Evolutionary conservation across 2,888 invertebrate genomes (phyloP), one percentile per base, ranked within the genome.

Genomic region (Drosophila affinis): DNA sequence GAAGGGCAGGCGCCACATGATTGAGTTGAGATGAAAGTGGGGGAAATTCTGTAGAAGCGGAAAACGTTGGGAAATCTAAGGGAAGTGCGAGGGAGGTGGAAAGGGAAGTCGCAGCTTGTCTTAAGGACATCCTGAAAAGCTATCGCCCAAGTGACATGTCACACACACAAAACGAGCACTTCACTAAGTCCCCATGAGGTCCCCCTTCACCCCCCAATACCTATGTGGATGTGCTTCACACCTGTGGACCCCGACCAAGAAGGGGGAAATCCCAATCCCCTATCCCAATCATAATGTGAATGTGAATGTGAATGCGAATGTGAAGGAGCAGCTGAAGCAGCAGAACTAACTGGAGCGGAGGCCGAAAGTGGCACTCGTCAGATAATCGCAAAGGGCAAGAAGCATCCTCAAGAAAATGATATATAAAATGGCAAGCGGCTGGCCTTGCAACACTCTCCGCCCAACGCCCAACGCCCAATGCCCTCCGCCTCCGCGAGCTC

Each of bases 301-400:
- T 34, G 34, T 1, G 32, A 32, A 32, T 32, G 32, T 10, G 24
- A 24, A 24, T 32, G 32, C 3, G 32, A 32, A 10, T 14, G 12
- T 34, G 34, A 34, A 34, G 39, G 6, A 45, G 49, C 58, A 34
- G 56, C n/a, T 51, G n/a, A 17, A 14, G 39, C 39, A 39, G n/a
- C 7, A 39, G 39, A 39, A 39, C 39, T n/a, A 39, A 39, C 39
- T 39, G 39, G n/a, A 39, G 58, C 24, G 45, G 48, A 32, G 61
- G 65, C 47, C 71, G 67, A 48, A 45, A 64, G 78, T 68, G 60
- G 55, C 76, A 82, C 79, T 86, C 69, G 87, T 69, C 82, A 72
- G 83, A 78, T 83, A 77, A 78, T 78, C 80, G 65, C 77, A 62
- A 72, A 67, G 72, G 80, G 83, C 72, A 67, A 81, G 67, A 70